Percentiles rank a stretch among this genome's conserved stretches.
phyloP scores from a whole-genome alignment of 2,888 invertebrate genomes.

The Cheilosia vernalis region DNA sequence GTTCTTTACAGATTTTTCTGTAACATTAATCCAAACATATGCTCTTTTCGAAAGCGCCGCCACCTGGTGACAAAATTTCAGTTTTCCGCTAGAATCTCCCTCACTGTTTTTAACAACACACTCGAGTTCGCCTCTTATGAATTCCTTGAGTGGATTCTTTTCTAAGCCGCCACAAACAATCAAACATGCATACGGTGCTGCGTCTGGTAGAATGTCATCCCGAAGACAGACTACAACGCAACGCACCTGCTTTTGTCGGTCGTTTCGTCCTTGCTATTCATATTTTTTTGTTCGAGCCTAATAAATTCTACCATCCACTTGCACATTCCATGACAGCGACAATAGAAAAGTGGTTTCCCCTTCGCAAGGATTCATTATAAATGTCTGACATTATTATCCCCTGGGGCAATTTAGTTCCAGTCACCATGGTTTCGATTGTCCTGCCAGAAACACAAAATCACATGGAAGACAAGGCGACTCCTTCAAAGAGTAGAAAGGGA shows the following conservation, averaged over 20 bases:
- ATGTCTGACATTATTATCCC: slow-evolving; percentile 56
- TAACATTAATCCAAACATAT: too few relatives aligned
- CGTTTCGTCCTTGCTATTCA: slow-evolving; percentile 11
- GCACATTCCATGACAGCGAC: neutral
- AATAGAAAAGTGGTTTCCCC: slow-evolving; percentile 25
- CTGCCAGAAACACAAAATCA: slow-evolving; percentile 27
- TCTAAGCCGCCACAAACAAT: too few relatives aligned
- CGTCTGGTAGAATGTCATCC: too few relatives aligned
- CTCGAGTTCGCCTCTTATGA: too few relatives aligned
- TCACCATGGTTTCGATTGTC: slow-evolving; percentile 47
- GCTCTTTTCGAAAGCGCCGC: too few relatives aligned
- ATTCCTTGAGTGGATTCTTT: too few relatives aligned
- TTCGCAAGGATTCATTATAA: slow-evolving; percentile 43
- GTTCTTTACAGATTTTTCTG: too few relatives aligned
- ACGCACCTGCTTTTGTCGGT: slow-evolving; percentile 3
- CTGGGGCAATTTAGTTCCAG: slow-evolving; percentile 20
- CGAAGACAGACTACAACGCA: neutral
- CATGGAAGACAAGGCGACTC: neutral
- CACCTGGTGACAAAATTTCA: neutral
- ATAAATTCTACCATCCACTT: slow-evolving; percentile 54
- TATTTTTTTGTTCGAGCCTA: slow-evolving; percentile 17
- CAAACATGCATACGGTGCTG: too few relatives aligned
- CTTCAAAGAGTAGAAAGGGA: neutral
- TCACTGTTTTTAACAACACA: too few relatives aligned
- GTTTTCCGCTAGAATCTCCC: too few relatives aligned